Evolutionary conservation across 2,888 invertebrate species (phyloP).

Genomic region (Polydesmus complanatus): DNA sequence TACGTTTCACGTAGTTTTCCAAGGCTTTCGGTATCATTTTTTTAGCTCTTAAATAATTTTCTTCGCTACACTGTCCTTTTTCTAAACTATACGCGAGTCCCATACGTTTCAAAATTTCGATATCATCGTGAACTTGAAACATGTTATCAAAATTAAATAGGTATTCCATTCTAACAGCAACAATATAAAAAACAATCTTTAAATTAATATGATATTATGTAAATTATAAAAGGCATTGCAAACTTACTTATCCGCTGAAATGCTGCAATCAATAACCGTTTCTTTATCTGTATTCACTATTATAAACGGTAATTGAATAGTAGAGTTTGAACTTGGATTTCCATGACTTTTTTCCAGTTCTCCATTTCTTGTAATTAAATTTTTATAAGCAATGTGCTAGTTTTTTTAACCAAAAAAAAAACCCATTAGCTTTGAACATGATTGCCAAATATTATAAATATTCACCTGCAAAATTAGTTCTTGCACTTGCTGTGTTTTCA

Average conservation of each 20-base stretch:
- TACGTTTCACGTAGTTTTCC: constrained; percentile 73
- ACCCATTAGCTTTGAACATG: too few species aligned
- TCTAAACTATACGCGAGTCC: constrained; percentile 87
- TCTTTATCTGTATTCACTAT: constrained; percentile 96
- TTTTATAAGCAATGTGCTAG: constrained; percentile 97
- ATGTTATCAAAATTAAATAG: constrained; percentile 97
- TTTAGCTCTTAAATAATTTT: constrained; percentile 71
- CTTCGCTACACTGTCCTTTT: constrained; percentile 69
- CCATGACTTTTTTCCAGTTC: constrained; percentile 63
- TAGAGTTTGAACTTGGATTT: constrained; percentile 64
- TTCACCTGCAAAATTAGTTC: constrained; percentile 64
- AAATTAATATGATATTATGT: background rate
- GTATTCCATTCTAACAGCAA: constrained; percentile 72
- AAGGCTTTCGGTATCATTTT: constrained; percentile 81
- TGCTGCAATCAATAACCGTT: constrained; percentile 96
- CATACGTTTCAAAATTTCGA: constrained; percentile 92
- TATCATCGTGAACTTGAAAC: constrained; percentile 98
- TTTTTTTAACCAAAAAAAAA: too few species aligned
- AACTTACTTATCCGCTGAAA: constrained; percentile 95
- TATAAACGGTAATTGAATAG: constrained; percentile 95
- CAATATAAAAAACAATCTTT: background rate
- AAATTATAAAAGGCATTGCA: background rate
- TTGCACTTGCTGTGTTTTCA: constrained; percentile 81
- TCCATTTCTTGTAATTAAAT: constrained; percentile 85
- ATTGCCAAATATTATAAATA: too few species aligned